Percentiles rank a stretch among this genome's conserved stretches.
Conservation (phyloP, 2,113 vertebrate genomes). For the Muntiacus reevesi region DNA sequence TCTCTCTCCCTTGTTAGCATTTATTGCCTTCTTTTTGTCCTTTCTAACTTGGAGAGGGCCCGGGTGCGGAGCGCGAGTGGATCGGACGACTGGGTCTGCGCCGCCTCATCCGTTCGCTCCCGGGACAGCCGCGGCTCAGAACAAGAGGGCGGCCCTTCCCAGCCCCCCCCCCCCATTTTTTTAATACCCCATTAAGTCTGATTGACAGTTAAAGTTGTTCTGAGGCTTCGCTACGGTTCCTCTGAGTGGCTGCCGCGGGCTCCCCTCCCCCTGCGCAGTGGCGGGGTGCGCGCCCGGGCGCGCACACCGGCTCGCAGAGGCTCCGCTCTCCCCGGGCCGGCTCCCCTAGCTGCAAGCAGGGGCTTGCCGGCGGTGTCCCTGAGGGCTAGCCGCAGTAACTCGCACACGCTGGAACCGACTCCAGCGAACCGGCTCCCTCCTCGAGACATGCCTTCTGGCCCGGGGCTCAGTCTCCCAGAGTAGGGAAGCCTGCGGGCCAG, state of each 20-base stretch:
- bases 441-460: not conserved
- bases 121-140: constrained; percentile 67
- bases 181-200: constrained; percentile 93
- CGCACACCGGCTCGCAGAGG: constrained; percentile 53
- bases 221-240: constrained; percentile 83
- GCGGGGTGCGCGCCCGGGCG: constrained; percentile 62
- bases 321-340: constrained; percentile 30
- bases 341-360: constrained; percentile 64
- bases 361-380: constrained; percentile 53
- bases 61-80: constrained; percentile 71
- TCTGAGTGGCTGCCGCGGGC: constrained; percentile 83
- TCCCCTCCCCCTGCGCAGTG: constrained; percentile 74
- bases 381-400: constrained; percentile 48
- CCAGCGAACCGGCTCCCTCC: not conserved
- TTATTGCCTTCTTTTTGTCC: constrained; percentile 73
- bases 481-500: not conserved
- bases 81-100: constrained; percentile 54
- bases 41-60: constrained; percentile 74
- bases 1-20: constrained; percentile 50
- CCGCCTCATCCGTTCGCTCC: constrained; percentile 62
- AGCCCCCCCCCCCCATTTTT: constrained; percentile 43
- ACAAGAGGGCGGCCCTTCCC: constrained; percentile 69
- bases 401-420: constrained; percentile 55
- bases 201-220: constrained; percentile 93
- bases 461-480: not conserved